Base-by-base conservation (phyloP, 1,140 invertebrate species). In the Drosophila leontia region DNA sequence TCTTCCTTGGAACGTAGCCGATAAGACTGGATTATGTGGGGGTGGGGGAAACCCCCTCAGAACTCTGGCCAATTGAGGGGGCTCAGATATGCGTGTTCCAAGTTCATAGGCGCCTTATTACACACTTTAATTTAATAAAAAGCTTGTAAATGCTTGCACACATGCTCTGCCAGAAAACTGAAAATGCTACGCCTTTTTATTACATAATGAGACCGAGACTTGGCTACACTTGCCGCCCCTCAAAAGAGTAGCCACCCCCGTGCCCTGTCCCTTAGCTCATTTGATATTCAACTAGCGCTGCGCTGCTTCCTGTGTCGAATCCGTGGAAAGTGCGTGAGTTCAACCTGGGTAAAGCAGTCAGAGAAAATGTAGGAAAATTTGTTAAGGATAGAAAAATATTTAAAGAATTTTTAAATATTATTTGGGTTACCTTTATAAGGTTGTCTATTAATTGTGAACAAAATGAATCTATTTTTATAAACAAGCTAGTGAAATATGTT, bases 51-150 rank as follows among this genome's bases (percentile, higher is more conserved):
- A 29, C 26, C 26, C 5, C 26, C 26, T 29, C 26, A 29, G 26
- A 29, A 29, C 32, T 19, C 29, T 37, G 15, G 65, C 61, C 65
- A 69, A 48, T 68, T 72, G 37, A 29, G 32, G 19, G 19, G n/a
- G 12, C 9, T 63, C 19, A 19, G 63, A 51, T 81, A 55, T 86
- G 82, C 82, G 82, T 85, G 82, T 64, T 48, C 57, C 78, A 63
- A 78, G 82, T 64, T 86, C 77, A 78, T 80, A 74, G 83, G 84
- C 83, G 83, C 84, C 84, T 71, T 87, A 90, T 87, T 87, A 84
- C 83, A 84, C 85, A 80, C 80, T 84, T 87, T 87, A 88, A 87
- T 87, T 87, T 88, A 87, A 87, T 87, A 87, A 88, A 86, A 88
- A 88, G 84, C 83, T 84, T 88, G 84, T 87, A 87, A 87, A 80